phyloP scores from a whole-genome alignment of 2,888 invertebrate genomes.

The Palloptera scutellata region DNA sequence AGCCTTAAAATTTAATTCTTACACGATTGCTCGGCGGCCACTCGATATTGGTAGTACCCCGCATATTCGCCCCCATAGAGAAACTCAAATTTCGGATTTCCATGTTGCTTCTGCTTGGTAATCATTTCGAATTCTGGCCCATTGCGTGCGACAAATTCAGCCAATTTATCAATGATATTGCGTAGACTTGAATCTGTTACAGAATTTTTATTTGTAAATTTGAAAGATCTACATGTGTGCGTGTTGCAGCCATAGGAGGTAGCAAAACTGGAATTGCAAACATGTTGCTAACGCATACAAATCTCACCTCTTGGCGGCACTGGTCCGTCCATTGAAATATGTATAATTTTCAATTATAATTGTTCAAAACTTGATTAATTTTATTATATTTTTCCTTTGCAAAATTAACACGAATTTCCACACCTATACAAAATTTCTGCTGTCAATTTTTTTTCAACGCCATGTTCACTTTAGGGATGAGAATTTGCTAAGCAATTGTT shows the following conservation, averaged over 20 bases:
- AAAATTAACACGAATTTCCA: constrained; percentile 22
- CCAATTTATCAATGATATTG: constrained; percentile 98
- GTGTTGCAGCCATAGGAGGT: constrained; percentile 12
- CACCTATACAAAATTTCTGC: constrained; percentile 14
- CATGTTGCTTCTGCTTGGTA: constrained; percentile 98
- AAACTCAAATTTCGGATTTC: constrained; percentile 97
- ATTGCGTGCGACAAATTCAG: constrained; percentile 98
- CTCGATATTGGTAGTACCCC: constrained; percentile 97
- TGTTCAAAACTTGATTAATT: not conserved
- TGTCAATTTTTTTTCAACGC: constrained; percentile 41
- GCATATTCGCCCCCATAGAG: constrained; percentile 95
- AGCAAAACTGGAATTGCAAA: not conserved
- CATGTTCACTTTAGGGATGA: constrained; percentile 33
- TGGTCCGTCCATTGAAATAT: constrained; percentile 39
- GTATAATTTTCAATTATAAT: constrained; percentile 6
- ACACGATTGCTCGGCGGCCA: constrained; percentile 93
- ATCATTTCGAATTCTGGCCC: constrained; percentile 99
- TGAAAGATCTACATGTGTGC: no score
- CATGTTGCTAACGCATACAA: not conserved
- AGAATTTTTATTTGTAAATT: not conserved
- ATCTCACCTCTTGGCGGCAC: constrained; percentile 43
- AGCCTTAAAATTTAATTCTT: constrained; percentile 62
- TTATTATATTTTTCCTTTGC: constrained; percentile 19
- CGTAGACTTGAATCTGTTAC: constrained; percentile 84
- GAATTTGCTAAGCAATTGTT: no score